Evolutionary conservation across 2,888 invertebrate genomes (phyloP).

Genomic region (Pristionchus japonicus): DNA sequence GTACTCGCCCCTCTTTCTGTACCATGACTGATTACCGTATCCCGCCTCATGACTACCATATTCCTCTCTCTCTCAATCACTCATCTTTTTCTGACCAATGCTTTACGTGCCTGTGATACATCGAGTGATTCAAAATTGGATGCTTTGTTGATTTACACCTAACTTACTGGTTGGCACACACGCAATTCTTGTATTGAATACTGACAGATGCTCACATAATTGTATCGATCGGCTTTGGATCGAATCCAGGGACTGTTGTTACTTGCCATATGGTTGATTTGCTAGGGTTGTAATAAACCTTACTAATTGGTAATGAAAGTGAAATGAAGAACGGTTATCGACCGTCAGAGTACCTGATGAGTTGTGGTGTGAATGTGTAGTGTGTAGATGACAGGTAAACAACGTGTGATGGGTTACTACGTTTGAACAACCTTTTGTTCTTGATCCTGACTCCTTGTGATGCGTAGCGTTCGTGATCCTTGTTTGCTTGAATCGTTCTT

Average conservation of each 20-base stretch:
- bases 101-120: slow-evolving; percentile 35
- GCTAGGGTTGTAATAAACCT: not conserved
- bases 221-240: slow-evolving; percentile 17
- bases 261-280: not conserved
- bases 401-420: not conserved
- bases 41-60: slow-evolving; percentile 1
- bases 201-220: not conserved
- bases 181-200: slow-evolving; percentile 1
- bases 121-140: slow-evolving; percentile 22
- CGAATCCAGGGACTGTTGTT: not conserved
- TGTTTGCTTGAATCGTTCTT: no score
- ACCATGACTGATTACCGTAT: slow-evolving; percentile 3
- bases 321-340: slow-evolving; percentile 18
- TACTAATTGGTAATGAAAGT: not conserved
- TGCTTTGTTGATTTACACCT: not conserved
- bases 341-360: not conserved
- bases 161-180: not conserved
- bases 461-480: no score
- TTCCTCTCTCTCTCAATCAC: not conserved
- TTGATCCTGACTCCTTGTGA: no score
- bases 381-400: not conserved
- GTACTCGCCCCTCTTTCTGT: not conserved
- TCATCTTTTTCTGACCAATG: slow-evolving; percentile 28
- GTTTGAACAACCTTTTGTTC: not conserved
- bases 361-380: not conserved